Conservation (phyloP, 37 sponge, comb jelly and placozoan genomes). For the Tethya wilhelma region DNA sequence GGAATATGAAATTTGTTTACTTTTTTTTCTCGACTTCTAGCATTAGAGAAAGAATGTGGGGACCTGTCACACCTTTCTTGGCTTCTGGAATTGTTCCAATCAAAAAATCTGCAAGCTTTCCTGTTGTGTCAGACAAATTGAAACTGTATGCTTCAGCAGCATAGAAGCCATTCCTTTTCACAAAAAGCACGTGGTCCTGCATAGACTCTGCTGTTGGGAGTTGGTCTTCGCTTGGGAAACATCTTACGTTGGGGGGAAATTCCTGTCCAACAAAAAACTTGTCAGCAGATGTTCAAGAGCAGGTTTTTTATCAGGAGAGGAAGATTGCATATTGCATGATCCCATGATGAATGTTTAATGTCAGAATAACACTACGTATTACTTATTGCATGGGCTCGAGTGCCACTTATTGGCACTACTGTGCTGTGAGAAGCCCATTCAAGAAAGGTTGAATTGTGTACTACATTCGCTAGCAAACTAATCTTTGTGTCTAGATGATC, state of each 20-base stretch:
- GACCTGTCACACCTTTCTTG: conserved; percentile 2
- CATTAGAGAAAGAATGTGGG: conserved; percentile 29
- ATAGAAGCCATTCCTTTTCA: conserved; percentile 3
- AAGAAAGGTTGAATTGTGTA: too few relatives aligned
- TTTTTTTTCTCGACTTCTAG: conserved; percentile 26
- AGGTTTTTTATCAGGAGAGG: too few relatives aligned
- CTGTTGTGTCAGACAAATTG: conserved; percentile 27
- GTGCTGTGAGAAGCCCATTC: too few relatives aligned
- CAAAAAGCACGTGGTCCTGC: neutral
- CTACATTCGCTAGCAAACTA: too few relatives aligned
- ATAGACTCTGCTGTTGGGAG: neutral
- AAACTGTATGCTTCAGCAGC: conserved; percentile 45
- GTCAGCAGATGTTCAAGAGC: too few relatives aligned
- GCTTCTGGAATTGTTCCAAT: conserved; percentile 35
- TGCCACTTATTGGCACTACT: too few relatives aligned
- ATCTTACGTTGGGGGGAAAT: conserved; percentile 18
- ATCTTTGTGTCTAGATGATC: too few relatives aligned
- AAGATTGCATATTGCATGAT: too few relatives aligned
- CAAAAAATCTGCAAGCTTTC: conserved; percentile 16
- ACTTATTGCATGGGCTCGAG: too few relatives aligned
- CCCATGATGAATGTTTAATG: too few relatives aligned
- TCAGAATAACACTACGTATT: too few relatives aligned
- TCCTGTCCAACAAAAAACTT: conserved; percentile 7
- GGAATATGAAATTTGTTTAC: neutral
- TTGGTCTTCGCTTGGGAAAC: neutral